phyloP scores from a whole-genome alignment of 92 coral and sea anemone species.

The Isaurus tuberculatus region DNA sequence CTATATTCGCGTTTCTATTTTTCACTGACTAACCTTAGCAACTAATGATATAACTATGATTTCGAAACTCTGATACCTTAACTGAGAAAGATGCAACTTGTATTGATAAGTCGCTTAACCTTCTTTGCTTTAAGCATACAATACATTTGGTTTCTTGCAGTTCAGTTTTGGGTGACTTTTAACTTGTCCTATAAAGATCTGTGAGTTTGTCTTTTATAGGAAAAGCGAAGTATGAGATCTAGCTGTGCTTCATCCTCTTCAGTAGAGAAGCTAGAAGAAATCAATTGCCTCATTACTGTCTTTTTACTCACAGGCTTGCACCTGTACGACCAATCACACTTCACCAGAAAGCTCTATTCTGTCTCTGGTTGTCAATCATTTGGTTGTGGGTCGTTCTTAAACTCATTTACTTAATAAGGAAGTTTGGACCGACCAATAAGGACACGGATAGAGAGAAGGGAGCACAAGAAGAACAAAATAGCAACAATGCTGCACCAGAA shows the following conservation, averaged over 20 bases:
- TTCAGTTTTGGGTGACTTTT: too few relatives aligned
- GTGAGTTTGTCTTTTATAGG: too few relatives aligned
- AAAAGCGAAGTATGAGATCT: too few relatives aligned
- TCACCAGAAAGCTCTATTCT: slow-evolving; percentile 93
- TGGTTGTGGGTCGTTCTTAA: slow-evolving; percentile 62
- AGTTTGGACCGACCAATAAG: slow-evolving; percentile 62
- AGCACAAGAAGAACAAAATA: slow-evolving; percentile 19
- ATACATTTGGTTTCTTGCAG: too few relatives aligned
- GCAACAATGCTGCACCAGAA: background rate
- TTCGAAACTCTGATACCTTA: too few relatives aligned
- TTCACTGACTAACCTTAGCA: too few relatives aligned
- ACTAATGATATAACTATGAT: too few relatives aligned
- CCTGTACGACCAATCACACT: slow-evolving; percentile 93
- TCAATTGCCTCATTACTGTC: background rate
- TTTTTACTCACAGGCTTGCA: slow-evolving; percentile 58
- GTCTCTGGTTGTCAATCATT: slow-evolving; percentile 80
- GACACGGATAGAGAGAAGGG: slow-evolving; percentile 47
- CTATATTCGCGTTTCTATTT: too few relatives aligned
- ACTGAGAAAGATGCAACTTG: too few relatives aligned
- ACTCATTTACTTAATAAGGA: slow-evolving; percentile 41
- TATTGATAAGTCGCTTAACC: too few relatives aligned
- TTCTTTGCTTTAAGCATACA: too few relatives aligned
- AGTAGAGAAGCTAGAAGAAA: background rate
- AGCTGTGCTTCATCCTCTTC: background rate
- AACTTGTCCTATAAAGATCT: too few relatives aligned